A percentile compares a stretch with the other conserved stretches of the same genome.
phyloP scores from a whole-genome alignment of 2,113 vertebrate species.

The Andinoacara biseriatus region DNA sequence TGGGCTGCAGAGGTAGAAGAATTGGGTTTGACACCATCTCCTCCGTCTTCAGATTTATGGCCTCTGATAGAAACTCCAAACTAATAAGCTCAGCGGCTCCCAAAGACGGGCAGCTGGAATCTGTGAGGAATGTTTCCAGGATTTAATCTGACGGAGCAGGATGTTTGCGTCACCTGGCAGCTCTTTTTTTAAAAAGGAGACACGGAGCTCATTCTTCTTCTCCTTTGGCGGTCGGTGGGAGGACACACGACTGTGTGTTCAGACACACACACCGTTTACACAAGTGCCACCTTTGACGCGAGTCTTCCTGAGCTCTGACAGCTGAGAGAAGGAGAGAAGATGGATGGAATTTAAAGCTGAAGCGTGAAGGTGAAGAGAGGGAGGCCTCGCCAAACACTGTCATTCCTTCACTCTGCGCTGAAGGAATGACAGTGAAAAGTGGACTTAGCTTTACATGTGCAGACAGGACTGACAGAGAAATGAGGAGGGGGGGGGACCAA shows the following conservation, averaged over 20 bases:
- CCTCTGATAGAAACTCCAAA: too few relatives aligned
- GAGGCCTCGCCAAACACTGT: not conserved
- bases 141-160: not conserved
- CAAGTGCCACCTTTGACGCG: constrained; percentile 29
- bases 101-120: not conserved
- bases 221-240: not conserved
- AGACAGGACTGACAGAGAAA: constrained; percentile 39
- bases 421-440: constrained; percentile 22
- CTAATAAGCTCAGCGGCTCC: not conserved
- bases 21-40: not conserved
- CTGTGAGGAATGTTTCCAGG: not conserved
- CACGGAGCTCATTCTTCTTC: not conserved
- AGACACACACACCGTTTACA: not conserved
- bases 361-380: not conserved
- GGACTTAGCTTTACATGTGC: constrained; percentile 47
- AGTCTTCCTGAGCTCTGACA: constrained; percentile 53
- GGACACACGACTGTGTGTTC: not conserved
- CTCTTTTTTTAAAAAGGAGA: not conserved
- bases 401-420: not conserved
- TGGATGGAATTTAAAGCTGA: constrained; percentile 52
- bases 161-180: not conserved
- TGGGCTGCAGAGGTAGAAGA: not conserved
- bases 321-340: constrained; percentile 15
- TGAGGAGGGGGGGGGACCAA: not conserved
- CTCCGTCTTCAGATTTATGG: fast-evolving